Percentiles rank a stretch among this genome's conserved stretches.
Conservation (phyloP, 1,140 invertebrate genomes). For the Yoshiicerus persimilis region DNA sequence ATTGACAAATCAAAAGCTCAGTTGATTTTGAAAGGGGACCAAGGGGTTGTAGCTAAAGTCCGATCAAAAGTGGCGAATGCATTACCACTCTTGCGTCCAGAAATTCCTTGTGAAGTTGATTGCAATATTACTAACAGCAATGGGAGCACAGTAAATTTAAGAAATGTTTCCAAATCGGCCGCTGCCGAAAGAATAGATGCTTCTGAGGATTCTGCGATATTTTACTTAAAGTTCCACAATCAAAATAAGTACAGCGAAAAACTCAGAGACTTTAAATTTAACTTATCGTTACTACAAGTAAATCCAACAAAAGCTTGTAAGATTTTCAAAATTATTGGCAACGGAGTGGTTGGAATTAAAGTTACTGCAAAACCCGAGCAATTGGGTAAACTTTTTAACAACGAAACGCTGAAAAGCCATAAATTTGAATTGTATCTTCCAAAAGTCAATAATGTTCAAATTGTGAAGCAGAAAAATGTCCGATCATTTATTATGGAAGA, state of each 20-base stretch:
- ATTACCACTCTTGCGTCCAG: background rate
- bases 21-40: background rate
- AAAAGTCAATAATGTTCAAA: background rate
- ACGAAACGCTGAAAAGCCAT: background rate
- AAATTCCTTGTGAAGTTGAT: background rate
- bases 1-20: background rate
- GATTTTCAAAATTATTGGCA: background rate
- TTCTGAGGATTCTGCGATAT: background rate
- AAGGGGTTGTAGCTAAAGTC: background rate
- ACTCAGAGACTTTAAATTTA: background rate
- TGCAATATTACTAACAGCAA: background rate
- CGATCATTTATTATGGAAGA: background rate
- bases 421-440: background rate
- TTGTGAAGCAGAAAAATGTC: background rate
- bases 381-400: background rate
- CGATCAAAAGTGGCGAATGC: background rate
- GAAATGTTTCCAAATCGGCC: background rate
- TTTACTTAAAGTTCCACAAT: background rate
- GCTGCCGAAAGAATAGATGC: background rate
- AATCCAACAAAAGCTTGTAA: background rate
- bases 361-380: background rate
- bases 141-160: background rate
- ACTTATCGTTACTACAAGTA: background rate
- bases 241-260: background rate
- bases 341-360: background rate